These are phyloP conservation scores for Phocides pigmalion DNA, from an alignment of 1,140 invertebrate species.

Conservation along the genomic window DNA sequence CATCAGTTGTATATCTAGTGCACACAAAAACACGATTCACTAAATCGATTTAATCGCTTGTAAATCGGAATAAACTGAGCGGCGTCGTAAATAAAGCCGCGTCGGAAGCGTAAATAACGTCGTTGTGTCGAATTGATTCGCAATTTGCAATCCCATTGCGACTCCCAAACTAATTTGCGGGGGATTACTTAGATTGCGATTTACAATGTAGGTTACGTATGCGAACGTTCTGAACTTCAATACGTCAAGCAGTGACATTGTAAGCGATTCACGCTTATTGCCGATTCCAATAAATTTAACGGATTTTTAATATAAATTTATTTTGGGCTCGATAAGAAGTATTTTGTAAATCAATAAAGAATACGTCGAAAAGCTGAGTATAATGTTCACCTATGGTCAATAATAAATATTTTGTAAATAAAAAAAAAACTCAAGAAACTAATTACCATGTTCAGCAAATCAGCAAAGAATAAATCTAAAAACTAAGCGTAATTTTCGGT, in stretches of 20 bases:
- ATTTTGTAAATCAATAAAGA: no score
- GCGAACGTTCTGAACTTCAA: not conserved
- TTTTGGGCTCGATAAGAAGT: no score
- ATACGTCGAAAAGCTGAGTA: no score
- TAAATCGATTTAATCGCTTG: slow-evolving; percentile 34
- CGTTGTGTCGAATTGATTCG: slow-evolving; percentile 32
- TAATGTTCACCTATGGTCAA: no score
- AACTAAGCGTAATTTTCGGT: no score
- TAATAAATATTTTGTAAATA: no score
- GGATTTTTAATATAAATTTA: no score
- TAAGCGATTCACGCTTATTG: not conserved
- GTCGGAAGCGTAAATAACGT: slow-evolving; percentile 33
- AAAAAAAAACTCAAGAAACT: no score
- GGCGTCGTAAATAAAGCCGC: slow-evolving; percentile 26
- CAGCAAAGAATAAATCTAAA: no score
- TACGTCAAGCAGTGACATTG: not conserved
- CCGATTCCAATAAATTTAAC: no score
- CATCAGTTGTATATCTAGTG: slow-evolving; percentile 10
- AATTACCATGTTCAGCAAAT: no score
- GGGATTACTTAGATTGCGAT: slow-evolving; percentile 30
- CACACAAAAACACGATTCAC: slow-evolving; percentile 15
- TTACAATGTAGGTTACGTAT: slow-evolving; percentile 13
- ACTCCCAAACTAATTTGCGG: slow-evolving; percentile 28
- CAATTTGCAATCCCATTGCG: slow-evolving; percentile 32
- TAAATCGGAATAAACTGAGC: slow-evolving; percentile 31